phyloP scores from a whole-genome alignment of 2,888 invertebrate species.

The Drosophila picticornis region DNA sequence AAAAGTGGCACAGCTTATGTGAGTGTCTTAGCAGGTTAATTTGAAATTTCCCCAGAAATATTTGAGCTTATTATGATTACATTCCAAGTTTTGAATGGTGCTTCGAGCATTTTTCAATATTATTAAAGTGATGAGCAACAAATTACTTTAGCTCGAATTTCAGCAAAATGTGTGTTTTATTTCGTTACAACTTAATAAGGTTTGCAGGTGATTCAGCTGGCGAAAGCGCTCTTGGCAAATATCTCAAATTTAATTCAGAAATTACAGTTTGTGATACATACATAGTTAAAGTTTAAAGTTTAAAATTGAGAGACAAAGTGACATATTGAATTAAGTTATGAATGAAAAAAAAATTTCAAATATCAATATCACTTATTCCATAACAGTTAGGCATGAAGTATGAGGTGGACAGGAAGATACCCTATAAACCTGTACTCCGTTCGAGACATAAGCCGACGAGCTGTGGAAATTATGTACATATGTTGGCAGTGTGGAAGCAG shows the following conservation, averaged over 20 bases:
- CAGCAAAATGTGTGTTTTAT: background rate
- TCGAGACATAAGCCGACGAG: background rate
- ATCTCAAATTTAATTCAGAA: background rate
- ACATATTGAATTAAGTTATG: background rate
- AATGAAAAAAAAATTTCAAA: background rate
- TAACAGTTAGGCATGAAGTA: background rate
- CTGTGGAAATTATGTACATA: background rate
- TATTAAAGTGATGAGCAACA: constrained; percentile 8
- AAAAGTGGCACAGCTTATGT: constrained; percentile 30
- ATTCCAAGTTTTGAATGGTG: constrained; percentile 32
- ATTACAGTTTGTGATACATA: background rate
- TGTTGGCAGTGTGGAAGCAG: no score
- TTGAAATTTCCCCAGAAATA: constrained; percentile 32
- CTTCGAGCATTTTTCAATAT: constrained; percentile 9
- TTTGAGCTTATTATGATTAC: constrained; percentile 48
- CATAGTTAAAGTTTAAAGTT: background rate
- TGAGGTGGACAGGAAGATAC: background rate
- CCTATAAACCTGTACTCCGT: background rate
- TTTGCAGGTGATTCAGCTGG: background rate
- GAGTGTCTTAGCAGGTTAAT: constrained; percentile 37
- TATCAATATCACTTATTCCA: background rate
- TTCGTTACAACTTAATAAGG: background rate
- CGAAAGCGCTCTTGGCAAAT: background rate
- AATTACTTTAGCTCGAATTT: background rate
- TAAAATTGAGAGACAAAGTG: background rate